Evolutionary conservation across 2,888 invertebrate species (phyloP).

Genomic region (Amblyjoppa fuscipennis): DNA sequence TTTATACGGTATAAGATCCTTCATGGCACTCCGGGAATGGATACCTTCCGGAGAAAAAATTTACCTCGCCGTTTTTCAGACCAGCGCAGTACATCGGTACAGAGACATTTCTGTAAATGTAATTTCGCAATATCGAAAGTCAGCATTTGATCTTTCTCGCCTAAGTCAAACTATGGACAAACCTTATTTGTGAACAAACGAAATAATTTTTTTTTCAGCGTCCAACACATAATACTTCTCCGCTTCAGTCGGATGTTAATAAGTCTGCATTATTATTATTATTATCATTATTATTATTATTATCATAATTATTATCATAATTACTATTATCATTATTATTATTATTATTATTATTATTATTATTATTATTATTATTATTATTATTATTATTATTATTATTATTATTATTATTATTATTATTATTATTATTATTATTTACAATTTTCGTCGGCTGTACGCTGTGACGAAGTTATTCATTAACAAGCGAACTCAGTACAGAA

Average conservation of each 20-base stretch:
- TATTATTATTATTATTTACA: background rate
- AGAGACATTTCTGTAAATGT: background rate
- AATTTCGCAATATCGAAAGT: conserved; percentile 2
- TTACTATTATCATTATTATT: too few relatives aligned
- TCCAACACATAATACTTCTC: background rate
- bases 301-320: too few relatives aligned
- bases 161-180: background rate
- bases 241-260: background rate
- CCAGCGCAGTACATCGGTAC: background rate
- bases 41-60: conserved; percentile 33
- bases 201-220: background rate
- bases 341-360: too few relatives aligned
- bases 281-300: too few relatives aligned
- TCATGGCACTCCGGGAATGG: background rate
- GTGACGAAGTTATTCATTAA: background rate
- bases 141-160: background rate
- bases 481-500: background rate
- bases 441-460: background rate
- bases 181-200: background rate
- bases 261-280: background rate
- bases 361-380: too few relatives aligned
- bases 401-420: too few relatives aligned
- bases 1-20: conserved; percentile 72
- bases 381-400: too few relatives aligned
- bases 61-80: conserved; percentile 58